phyloP scores from a whole-genome alignment of 64 coral and sea anemone genomes.

The Porites australiensis region DNA sequence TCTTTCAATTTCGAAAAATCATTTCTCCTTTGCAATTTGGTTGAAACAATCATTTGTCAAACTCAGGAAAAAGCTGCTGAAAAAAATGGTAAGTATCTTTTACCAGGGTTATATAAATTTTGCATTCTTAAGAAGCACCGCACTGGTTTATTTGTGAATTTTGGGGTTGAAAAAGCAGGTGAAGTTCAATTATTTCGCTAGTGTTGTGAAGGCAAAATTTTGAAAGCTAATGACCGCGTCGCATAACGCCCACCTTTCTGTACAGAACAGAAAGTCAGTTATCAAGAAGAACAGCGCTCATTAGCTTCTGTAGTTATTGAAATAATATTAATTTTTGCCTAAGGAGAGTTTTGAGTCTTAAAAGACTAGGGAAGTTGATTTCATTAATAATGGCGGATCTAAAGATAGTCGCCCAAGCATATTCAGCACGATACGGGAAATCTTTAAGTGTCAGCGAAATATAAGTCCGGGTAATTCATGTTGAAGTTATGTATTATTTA shows the following conservation, averaged over 20 bases:
- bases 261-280: no score
- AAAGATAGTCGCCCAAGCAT: neutral
- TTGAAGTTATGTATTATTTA: conserved; percentile 51
- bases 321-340: neutral
- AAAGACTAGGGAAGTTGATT: no score
- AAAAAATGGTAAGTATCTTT: conserved; percentile 25
- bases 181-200: neutral
- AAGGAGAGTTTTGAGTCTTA: no score
- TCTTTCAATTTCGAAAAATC: neutral
- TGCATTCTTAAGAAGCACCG: neutral
- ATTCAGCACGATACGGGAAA: neutral
- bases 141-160: neutral
- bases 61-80: neutral
- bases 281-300: no score
- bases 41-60: neutral
- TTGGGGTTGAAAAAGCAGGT: neutral
- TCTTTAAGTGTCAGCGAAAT: neutral
- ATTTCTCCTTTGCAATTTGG: no score
- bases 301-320: neutral
- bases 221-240: no score
- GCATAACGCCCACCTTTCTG: conserved; percentile 4
- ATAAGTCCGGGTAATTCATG: neutral
- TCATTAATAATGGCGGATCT: no score
- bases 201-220: neutral
- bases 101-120: neutral